Base-by-base conservation (phyloP, 2,888 invertebrate genomes). In the Neoascia interrupta region DNA sequence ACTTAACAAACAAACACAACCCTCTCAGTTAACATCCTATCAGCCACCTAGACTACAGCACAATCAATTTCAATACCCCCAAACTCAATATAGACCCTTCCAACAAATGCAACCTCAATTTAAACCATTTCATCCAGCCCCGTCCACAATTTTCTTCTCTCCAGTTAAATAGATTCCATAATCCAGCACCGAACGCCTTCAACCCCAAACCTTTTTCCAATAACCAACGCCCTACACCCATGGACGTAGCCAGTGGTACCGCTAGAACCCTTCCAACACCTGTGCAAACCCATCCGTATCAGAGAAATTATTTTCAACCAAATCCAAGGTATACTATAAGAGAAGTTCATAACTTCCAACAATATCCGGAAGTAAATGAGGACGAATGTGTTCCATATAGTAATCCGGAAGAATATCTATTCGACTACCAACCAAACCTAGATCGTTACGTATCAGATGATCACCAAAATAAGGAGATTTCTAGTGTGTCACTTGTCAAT, bases 271-370 rank as follows among this genome's bases (percentile, higher is more conserved):
- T 43, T 43, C 19, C 41, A 43, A 43, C 18, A 1, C 41, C 41
- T 5, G 16, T 43, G 21, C 41, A 41, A 16, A 41, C 13, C n/a
- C 21, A 41, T 2, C 41, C 18, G 10, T 37, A 37, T 37, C 37
- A 37, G 16, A 37, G 37, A 37, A 37, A n/a, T n/a, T 4, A 15
- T 37, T 37, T 37, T 37, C 37, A 37, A 37, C 13, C 37, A 37
- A 37, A 37, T 37, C 37, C 37, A 37, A 37, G 37, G 16, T 37
- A 37, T 37, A 37, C 37, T 37, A 37, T 37, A 37, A 37, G 16
- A 3, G 37, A 37, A 37, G 11, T 37, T 37, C n/a, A n/a, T n/a
- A 5, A 5, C n/a, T 34, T 26, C 5, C 26, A 5, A 26, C 4
- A 26, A 26, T 8, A 26, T 26, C 8, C 26, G 8, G 26, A 41